These are phyloP conservation scores for Eupeodes luniger DNA, from an alignment of 2,888 invertebrate species.

Conservation along the genomic window DNA sequence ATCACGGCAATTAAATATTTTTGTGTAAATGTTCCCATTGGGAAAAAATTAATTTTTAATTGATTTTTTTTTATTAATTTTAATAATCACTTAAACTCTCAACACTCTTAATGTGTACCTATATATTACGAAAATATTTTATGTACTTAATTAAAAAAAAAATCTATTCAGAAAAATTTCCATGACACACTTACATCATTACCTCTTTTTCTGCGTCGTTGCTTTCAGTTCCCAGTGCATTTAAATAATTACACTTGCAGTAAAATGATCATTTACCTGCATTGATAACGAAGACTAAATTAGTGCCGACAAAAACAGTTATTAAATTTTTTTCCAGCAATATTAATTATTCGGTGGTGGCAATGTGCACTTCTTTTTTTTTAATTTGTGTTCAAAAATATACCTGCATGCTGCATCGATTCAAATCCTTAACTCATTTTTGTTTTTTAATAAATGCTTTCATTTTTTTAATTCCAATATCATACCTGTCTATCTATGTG, in stretches of 20 bases:
- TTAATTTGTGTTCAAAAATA: background rate
- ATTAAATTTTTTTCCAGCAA: conserved; percentile 15
- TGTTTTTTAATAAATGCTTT: too few species aligned
- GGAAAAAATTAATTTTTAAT: too few species aligned
- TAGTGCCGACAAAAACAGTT: background rate
- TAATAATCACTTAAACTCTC: too few species aligned
- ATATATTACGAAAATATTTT: background rate
- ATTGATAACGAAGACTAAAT: background rate
- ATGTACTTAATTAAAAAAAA: background rate
- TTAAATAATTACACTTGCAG: background rate
- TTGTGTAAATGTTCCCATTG: too few species aligned
- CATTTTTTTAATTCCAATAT: too few species aligned
- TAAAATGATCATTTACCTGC: background rate
- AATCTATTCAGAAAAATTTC: background rate
- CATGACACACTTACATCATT: background rate
- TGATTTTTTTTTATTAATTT: too few species aligned
- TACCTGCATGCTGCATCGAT: too few species aligned
- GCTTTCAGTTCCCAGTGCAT: background rate
- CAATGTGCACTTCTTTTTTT: background rate
- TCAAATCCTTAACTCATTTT: too few species aligned
- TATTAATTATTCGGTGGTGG: background rate
- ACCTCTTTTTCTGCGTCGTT: background rate
- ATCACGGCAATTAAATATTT: too few species aligned
- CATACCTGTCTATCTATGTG: background rate
- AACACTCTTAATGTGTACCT: too few species aligned